Conservation (phyloP, 2,797 vertebrate genomes). For the Rhinoraja longicauda region DNA sequence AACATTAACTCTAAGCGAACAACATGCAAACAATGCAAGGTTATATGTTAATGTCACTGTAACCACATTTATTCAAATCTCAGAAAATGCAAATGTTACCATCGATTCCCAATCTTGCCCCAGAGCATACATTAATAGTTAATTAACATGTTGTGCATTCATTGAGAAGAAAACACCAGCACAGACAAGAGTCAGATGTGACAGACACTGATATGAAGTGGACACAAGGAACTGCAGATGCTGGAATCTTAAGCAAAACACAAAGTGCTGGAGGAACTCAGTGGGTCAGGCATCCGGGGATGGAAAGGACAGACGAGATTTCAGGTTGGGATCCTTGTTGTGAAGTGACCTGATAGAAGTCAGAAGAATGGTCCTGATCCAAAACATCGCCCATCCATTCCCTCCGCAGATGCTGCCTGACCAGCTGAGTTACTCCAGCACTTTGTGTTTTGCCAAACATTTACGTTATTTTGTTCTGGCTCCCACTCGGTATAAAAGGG, state of each 20-base stretch:
- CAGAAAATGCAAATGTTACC: neutral
- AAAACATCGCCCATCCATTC: too few relatives aligned
- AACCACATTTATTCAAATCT: neutral
- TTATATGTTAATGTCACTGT: neutral
- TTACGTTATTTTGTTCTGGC: neutral
- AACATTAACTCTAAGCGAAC: neutral
- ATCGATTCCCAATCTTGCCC: neutral
- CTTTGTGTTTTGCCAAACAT: neutral
- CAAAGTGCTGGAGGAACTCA: too few relatives aligned
- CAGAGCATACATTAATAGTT: neutral
- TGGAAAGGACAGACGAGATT: too few relatives aligned
- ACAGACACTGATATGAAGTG: neutral
- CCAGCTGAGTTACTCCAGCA: neutral
- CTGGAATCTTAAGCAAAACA: too few relatives aligned
- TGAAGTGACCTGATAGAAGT: too few relatives aligned
- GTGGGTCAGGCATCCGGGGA: too few relatives aligned
- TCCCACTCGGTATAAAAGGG: neutral
- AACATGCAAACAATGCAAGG: neutral
- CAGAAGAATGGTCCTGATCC: too few relatives aligned
- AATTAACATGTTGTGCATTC: neutral
- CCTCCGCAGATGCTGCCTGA: too few relatives aligned
- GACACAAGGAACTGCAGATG: too few relatives aligned
- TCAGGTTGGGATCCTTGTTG: too few relatives aligned
- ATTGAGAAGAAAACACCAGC: neutral
- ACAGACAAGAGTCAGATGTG: neutral